A percentile compares a stretch with the other conserved stretches of the same genome.
Evolutionary conservation across 2,888 invertebrate species (phyloP).

Genomic region (Andrena minutula): DNA sequence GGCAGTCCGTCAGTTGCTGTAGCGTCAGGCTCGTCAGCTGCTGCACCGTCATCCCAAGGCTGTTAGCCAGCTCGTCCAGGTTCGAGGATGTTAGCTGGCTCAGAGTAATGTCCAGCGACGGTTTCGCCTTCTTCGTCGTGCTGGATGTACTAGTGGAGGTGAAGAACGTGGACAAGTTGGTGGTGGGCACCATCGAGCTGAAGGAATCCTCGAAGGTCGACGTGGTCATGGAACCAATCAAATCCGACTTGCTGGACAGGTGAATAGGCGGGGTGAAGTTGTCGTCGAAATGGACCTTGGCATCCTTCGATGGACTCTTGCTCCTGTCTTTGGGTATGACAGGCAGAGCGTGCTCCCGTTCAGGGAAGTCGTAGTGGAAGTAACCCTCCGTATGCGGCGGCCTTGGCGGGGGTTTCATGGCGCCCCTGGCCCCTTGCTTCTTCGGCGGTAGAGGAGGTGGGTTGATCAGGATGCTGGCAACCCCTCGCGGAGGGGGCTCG

Average conservation of each 20-base stretch:
- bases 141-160: slow-evolving; percentile 70
- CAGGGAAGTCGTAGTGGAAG: slow-evolving; percentile 87
- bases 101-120: slow-evolving; percentile 91
- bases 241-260: slow-evolving; percentile 69
- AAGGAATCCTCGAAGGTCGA: slow-evolving; percentile 82
- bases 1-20: slow-evolving; percentile 93
- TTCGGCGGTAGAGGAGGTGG: slow-evolving; percentile 92
- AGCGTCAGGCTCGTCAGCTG: slow-evolving; percentile 94
- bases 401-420: slow-evolving; percentile 88
- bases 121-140: slow-evolving; percentile 75
- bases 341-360: slow-evolving; percentile 83
- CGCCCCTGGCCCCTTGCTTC: slow-evolving; percentile 87
- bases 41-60: slow-evolving; percentile 91
- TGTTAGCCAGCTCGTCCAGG: slow-evolving; percentile 91
- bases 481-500: slow-evolving; percentile 90
- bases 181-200: slow-evolving; percentile 78
- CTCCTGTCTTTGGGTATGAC: slow-evolving; percentile 63
- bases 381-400: slow-evolving; percentile 87
- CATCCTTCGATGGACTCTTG: slow-evolving; percentile 86
- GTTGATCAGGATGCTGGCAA: slow-evolving; percentile 88
- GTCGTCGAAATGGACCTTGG: slow-evolving; percentile 82
- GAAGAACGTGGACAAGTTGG: slow-evolving; percentile 78
- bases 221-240: slow-evolving; percentile 63
- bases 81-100: slow-evolving; percentile 93
- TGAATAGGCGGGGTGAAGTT: slow-evolving; percentile 80